Percentiles rank a stretch among this genome's conserved stretches.
phyloP scores from a whole-genome alignment of 2,113 vertebrate species.

The Polypterus senegalus region DNA sequence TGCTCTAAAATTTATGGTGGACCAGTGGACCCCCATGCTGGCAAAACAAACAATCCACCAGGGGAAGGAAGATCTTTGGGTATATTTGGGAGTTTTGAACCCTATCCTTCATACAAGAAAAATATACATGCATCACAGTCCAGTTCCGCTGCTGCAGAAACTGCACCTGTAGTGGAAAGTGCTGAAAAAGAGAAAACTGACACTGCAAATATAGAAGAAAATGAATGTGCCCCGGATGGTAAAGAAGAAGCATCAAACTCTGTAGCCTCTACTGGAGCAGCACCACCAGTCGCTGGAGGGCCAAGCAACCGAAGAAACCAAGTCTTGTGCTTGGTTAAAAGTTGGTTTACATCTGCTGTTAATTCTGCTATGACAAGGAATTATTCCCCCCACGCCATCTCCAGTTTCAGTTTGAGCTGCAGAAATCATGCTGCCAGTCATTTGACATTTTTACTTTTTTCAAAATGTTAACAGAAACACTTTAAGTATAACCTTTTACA shows the following conservation, averaged over 20 bases:
- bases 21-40: too few species aligned
- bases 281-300: conserved; percentile 46
- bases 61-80: too few species aligned
- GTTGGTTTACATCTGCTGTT: conserved; percentile 30
- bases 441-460: conserved; percentile 39
- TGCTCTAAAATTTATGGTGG: too few species aligned
- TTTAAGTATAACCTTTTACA: conserved; percentile 46
- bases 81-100: too few species aligned
- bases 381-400: conserved; percentile 20
- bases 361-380: neutral
- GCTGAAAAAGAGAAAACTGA: conserved; percentile 28
- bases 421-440: conserved; percentile 15
- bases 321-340: conserved; percentile 86
- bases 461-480: conserved; percentile 51
- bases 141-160: neutral
- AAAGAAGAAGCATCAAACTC: conserved; percentile 52
- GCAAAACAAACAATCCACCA: too few species aligned
- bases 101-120: neutral
- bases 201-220: conserved; percentile 49
- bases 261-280: conserved; percentile 42
- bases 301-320: conserved; percentile 75
- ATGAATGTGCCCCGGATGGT: conserved; percentile 52
- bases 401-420: neutral
- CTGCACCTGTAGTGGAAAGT: conserved; percentile 30
- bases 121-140: too few species aligned